phyloP scores from a whole-genome alignment of 2,113 vertebrate genomes.

The Eurystomus gularis region DNA sequence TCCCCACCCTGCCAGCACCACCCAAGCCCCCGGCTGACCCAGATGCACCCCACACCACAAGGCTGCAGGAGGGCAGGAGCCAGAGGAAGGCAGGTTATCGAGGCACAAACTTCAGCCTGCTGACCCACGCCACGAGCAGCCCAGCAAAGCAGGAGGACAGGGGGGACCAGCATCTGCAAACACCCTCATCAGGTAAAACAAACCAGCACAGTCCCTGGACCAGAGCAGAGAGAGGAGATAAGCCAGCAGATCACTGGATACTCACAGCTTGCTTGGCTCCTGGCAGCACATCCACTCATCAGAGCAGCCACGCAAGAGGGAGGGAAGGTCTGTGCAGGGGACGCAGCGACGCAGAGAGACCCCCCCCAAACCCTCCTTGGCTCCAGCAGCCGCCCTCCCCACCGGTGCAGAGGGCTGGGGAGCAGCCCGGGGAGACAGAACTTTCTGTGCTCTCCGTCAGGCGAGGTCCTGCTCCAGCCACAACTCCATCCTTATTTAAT shows the following conservation, averaged over 20 bases:
- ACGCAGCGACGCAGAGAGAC: rapidly evolving
- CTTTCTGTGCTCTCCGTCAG: not conserved
- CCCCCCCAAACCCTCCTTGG: not conserved
- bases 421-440: not conserved
- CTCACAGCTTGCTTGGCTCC: not conserved
- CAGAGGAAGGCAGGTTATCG: not conserved
- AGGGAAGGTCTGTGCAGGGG: not conserved
- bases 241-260: not conserved
- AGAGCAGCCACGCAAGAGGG: not conserved
- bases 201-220: not conserved
- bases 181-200: rapidly evolving
- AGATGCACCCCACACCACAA: rapidly evolving
- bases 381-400: not conserved
- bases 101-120: not conserved
- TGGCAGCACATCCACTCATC: not conserved
- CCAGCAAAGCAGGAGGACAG: rapidly evolving
- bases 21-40: rapidly evolving
- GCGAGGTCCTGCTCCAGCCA: not conserved
- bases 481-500: not conserved
- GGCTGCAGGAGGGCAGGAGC: not conserved
- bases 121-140: rapidly evolving
- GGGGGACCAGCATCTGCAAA: rapidly evolving
- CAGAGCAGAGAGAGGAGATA: not conserved
- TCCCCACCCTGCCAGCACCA: not conserved
- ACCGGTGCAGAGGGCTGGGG: rapidly evolving